Base-by-base conservation (phyloP, 2,888 invertebrate species). In the Drosophila putrida region DNA sequence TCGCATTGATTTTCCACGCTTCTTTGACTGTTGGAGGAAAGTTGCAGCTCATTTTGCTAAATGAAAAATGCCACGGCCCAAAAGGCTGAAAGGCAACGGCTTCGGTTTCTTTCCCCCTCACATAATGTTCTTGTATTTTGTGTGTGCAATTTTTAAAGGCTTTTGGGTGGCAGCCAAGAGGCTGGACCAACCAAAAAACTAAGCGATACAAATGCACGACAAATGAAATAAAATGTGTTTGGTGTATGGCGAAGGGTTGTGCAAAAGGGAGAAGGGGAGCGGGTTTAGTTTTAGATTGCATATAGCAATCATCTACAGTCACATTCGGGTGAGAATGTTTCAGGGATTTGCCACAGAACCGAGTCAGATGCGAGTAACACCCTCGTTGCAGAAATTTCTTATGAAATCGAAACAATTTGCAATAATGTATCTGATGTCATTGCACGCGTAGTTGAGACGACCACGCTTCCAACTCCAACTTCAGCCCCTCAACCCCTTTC, bases 381-480 rank as follows among this genome's bases (percentile, higher is more conserved):
- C 61, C 51, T 57, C 38, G 72, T 65, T 75, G 79, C 49, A 68
- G 71, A 79, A 76, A 82, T 78, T 86, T 82, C 80, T 82, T 89
- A 84, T 82, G 78, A 82, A 90, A 87, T 75, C 76, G 89, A 90
- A 88, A 80, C 89, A 90, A 88, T 86, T 87, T 84, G 82, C 89
- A 90, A 88, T 88, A 88, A 88, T 90, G 84, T 84, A 88, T 84
- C 82, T 82, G 71, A 84, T 88, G 88, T 87, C 89, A 88, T 33
- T 88, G 82, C 74, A 80, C 75, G 88, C 86, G 77, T 75, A 49
- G 63, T 53, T 64, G 54, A 60, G 36, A 44, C 46, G 20, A 39
- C 43, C 68, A 72, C 63, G 72, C 55, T 54, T 35, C 51, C 25
- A 4, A 33, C 43, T 11, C 9, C 0, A 20, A 20, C 20, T 20